These are phyloP conservation scores for Diacarnus erythraeanus DNA, from an alignment of 37 sponge, comb jelly and placozoan species.

Conservation along the genomic window DNA sequence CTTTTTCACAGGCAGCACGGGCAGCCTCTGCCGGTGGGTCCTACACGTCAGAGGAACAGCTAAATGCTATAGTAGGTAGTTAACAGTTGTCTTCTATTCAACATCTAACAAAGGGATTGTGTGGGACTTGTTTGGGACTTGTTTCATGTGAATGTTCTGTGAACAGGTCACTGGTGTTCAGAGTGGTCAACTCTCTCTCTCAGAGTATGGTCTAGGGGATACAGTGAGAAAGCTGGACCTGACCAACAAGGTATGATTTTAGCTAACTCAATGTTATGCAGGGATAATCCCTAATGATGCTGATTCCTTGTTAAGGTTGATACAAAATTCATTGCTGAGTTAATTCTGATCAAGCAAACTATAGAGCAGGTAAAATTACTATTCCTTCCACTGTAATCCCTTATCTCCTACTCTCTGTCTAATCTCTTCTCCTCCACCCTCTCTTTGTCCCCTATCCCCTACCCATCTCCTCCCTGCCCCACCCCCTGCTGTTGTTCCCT, in stretches of 20 bases:
- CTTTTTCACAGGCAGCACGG: constrained; percentile 27
- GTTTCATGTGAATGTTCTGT: not conserved
- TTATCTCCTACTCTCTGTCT: too few relatives aligned
- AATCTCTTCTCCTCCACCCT: too few relatives aligned
- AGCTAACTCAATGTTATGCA: too few relatives aligned
- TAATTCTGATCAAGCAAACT: constrained; percentile 32
- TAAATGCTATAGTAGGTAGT: constrained; percentile 15
- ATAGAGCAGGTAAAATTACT: constrained; percentile 50
- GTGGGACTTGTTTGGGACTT: not conserved
- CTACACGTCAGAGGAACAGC: constrained; percentile 19
- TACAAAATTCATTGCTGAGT: constrained; percentile 40
- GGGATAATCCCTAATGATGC: too few relatives aligned
- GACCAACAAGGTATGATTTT: constrained; percentile 15
- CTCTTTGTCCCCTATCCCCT: too few relatives aligned
- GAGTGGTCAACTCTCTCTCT: not conserved
- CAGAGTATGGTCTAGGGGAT: constrained; percentile 27
- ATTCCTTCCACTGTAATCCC: too few relatives aligned
- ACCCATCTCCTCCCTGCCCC: too few relatives aligned
- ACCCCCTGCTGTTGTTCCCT: too few relatives aligned
- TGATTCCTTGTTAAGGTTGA: constrained; percentile 22
- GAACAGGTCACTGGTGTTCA: not conserved
- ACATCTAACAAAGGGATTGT: not conserved
- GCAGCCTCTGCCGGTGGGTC: constrained; percentile 23
- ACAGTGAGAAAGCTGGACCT: constrained; percentile 23
- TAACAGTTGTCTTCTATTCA: not conserved